Conservation (phyloP, 2,888 invertebrate species). For the Gnatocerus cornutus region DNA sequence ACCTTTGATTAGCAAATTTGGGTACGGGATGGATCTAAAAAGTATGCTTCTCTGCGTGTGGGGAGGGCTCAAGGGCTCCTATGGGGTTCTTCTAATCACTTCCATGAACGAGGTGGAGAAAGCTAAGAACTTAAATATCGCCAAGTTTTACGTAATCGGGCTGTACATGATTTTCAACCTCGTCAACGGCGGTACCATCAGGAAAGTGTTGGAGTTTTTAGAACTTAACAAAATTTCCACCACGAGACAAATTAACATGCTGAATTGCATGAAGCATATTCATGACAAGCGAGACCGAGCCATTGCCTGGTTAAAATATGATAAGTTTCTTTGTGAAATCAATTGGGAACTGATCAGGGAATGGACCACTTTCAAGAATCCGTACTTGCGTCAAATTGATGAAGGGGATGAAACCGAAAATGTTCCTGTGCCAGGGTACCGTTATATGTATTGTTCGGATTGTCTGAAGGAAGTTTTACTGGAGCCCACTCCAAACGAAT, state of each 20-base stretch:
- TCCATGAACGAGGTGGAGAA: neutral
- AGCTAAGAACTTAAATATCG: no score
- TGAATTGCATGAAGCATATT: slow-evolving; percentile 73
- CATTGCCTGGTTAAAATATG: slow-evolving; percentile 76
- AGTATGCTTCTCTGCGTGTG: slow-evolving; percentile 76
- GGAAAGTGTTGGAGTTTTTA: slow-evolving; percentile 72
- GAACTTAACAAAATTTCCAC: slow-evolving; percentile 73
- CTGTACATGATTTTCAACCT: slow-evolving; percentile 75
- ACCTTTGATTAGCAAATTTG: slow-evolving; percentile 73
- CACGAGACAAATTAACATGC: slow-evolving; percentile 75
- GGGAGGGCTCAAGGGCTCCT: slow-evolving; percentile 78
- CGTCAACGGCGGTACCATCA: slow-evolving; percentile 76
- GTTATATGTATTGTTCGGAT: slow-evolving; percentile 74
- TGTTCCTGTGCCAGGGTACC: slow-evolving; percentile 70
- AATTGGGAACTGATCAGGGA: slow-evolving; percentile 76
- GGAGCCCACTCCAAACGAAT: slow-evolving; percentile 75
- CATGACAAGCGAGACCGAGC: slow-evolving; percentile 72
- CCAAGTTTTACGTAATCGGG: slow-evolving; percentile 74
- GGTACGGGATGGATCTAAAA: slow-evolving; percentile 76
- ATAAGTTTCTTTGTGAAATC: slow-evolving; percentile 78
- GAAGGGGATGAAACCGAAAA: slow-evolving; percentile 69
- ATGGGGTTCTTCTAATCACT: neutral
- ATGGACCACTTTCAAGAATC: slow-evolving; percentile 75
- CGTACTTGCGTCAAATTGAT: slow-evolving; percentile 74
- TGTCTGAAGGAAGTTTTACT: slow-evolving; percentile 75